Conservation (phyloP, 2,888 invertebrate genomes). For the Tanypteryx hageni region DNA sequence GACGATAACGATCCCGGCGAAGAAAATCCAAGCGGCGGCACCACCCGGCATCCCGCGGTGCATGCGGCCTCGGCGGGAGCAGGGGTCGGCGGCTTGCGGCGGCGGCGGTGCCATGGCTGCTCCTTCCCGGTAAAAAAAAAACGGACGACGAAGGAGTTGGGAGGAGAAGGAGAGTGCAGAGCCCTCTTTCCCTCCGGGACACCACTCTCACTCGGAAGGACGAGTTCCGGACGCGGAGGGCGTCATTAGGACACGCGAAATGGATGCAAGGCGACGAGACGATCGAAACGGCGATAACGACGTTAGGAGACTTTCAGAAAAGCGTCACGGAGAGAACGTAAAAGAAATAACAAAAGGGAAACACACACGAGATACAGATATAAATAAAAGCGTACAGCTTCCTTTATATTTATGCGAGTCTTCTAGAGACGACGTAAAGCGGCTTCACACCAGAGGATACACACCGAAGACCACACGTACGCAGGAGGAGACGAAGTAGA, state of each 20-base stretch:
- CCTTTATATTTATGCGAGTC: not conserved
- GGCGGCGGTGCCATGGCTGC: not conserved
- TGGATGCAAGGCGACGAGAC: not conserved
- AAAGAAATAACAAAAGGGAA: not conserved
- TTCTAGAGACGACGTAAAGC: not conserved
- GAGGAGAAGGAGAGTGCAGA: not conserved
- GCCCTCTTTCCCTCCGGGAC: not conserved
- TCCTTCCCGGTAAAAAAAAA: not conserved
- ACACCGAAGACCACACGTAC: not conserved
- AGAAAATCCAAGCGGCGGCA: conserved; percentile 49
- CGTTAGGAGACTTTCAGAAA: not conserved
- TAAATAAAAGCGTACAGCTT: not conserved
- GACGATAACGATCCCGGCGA: conserved; percentile 30
- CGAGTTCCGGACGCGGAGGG: not conserved
- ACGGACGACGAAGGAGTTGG: not conserved
- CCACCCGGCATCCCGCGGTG: conserved; percentile 42
- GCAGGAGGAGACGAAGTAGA: not conserved
- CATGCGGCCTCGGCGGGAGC: not conserved
- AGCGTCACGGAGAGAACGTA: not conserved
- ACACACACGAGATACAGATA: not conserved
- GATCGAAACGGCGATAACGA: too few species aligned
- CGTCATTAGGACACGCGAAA: not conserved
- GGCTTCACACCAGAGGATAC: not conserved
- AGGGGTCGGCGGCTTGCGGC: not conserved
- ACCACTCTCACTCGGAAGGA: not conserved